Base-by-base conservation (phyloP, 2,113 vertebrate species). In the Hemicordylus capensis region DNA sequence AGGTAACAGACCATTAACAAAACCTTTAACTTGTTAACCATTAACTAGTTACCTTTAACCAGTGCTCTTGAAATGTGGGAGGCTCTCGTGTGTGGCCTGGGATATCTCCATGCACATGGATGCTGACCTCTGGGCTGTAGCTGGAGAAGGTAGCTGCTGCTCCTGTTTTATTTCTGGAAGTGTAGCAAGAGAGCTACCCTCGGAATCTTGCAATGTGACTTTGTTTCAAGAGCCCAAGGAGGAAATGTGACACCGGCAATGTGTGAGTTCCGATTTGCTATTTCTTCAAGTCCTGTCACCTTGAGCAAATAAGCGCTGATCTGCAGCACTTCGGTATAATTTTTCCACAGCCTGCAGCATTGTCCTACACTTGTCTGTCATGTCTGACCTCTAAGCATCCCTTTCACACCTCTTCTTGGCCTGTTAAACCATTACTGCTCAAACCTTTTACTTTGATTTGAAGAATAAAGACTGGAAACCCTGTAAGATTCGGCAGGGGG, bases 371-470 rank as follows among this genome's bases (percentile, higher is more conserved):
- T 9, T 54, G 48, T 58, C 63, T 84, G 48, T 84, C 48, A 77
- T n/a, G 74, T 44, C 61, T 77, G 83, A 76, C 83, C 83, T 84
- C 73, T 67, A 77, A 54, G 34, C 76, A 67, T 84, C 48, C 26
- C 19, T 84, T 67, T 58, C 26, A 12, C 8, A 51, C n/a, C 24
- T 74, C 81, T 75, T 20, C 58, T 76, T 67, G 59, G 34, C 59
- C 63, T 56, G 26, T 56, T 77, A 67, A 77, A 19, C 31, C 6
- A 54, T 15, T 67, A 24, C 75, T 58, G 17, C 14, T 24, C 31
- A 78, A 4, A 63, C 11, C 58, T 58, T 85, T 77, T 58, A 58
- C 26, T 28, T 31, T 31, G 28, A 58, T 20, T 28, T 83, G 31
- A 54, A 54, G 19, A 15, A 31, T 72, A 37, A n/a, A 10, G 20